These are phyloP conservation scores for Drosophila rubida DNA, from an alignment of 2,888 invertebrate genomes.

Conservation along the genomic window DNA sequence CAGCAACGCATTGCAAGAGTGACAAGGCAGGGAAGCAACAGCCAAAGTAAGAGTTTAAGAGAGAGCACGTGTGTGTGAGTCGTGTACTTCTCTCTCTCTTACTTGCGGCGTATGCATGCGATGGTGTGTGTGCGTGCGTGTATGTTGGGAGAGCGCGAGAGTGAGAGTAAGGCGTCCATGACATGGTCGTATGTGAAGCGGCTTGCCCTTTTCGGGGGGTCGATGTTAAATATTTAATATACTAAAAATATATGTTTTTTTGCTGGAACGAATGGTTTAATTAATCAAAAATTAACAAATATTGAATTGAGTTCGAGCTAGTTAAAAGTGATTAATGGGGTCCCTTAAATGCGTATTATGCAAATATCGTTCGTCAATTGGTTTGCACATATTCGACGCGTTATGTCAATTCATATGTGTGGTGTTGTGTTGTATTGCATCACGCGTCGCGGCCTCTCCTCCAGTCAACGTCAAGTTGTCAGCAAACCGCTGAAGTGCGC, in stretches of 20 bases:
- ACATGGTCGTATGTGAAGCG: slow-evolving; percentile 40
- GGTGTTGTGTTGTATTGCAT: slow-evolving; percentile 27
- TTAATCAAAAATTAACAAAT: not conserved
- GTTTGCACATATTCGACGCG: slow-evolving; percentile 47
- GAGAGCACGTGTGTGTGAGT: slow-evolving; percentile 59
- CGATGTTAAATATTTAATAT: slow-evolving; percentile 26
- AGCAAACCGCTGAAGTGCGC: slow-evolving; percentile 10
- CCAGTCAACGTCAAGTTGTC: slow-evolving; percentile 41
- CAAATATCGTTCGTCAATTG: slow-evolving; percentile 24
- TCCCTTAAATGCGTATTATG: slow-evolving; percentile 8
- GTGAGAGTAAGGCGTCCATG: slow-evolving; percentile 44
- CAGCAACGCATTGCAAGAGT: slow-evolving; percentile 51
- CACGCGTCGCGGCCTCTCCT: slow-evolving; percentile 46
- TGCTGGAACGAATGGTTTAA: not conserved
- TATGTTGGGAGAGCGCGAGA: slow-evolving; percentile 13
- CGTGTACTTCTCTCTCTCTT: slow-evolving; percentile 14
- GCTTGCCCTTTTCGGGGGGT: slow-evolving; percentile 47
- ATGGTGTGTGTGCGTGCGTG: not conserved
- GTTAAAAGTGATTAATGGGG: slow-evolving; percentile 14
- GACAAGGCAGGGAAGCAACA: slow-evolving; percentile 62
- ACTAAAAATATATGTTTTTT: not conserved
- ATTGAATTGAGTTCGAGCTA: too few species aligned
- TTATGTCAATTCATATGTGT: slow-evolving; percentile 54
- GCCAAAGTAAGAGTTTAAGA: slow-evolving; percentile 59
- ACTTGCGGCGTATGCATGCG: slow-evolving; percentile 12